These are phyloP conservation scores for Ginglymostoma cirratum DNA, from an alignment of 2,113 vertebrate genomes.

Conservation along the genomic window DNA sequence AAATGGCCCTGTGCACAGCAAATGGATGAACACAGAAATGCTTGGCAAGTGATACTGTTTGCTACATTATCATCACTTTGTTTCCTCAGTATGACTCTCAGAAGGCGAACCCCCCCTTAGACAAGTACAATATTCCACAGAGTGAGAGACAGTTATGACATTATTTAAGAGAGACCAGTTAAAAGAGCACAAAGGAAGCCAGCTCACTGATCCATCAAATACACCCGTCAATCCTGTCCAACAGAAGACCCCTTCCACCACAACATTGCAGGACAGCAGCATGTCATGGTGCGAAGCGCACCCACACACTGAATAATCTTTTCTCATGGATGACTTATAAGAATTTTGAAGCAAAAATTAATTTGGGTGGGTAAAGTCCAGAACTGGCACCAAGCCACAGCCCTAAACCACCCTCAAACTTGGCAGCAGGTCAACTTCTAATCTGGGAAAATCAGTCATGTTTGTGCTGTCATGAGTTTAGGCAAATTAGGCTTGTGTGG, in stretches of 20 bases:
- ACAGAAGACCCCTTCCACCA: neutral
- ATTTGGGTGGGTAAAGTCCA: neutral
- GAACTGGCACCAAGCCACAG: neutral
- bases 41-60: neutral
- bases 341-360: neutral
- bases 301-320: neutral
- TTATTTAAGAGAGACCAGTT: neutral
- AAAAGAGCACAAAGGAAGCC: neutral
- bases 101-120: neutral
- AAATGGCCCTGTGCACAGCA: neutral
- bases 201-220: neutral
- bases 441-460: neutral
- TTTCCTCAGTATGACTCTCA: neutral
- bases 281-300: neutral
- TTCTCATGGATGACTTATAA: neutral
- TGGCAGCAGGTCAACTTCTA: neutral
- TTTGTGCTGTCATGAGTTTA: neutral
- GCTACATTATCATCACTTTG: neutral
- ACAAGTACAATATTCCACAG: neutral
- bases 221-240: neutral
- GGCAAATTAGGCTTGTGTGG: neutral
- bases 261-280: neutral
- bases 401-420: neutral
- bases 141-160: neutral
- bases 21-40: neutral